Conservation (phyloP, 2,113 vertebrate genomes). For the Platichthys flesus region DNA sequence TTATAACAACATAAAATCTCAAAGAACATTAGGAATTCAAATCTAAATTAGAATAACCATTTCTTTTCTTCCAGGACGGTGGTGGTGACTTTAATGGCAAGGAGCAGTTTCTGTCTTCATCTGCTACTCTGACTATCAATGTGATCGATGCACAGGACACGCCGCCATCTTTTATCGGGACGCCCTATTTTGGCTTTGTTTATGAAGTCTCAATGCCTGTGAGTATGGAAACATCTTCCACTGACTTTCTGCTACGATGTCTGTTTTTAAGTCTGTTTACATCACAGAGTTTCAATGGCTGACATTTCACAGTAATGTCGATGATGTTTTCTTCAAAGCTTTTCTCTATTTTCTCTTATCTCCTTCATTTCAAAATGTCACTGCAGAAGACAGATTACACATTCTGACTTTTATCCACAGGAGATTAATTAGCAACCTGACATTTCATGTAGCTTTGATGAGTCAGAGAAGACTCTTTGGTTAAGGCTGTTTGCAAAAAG, state of each 20-base stretch:
- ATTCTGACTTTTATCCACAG: conserved; percentile 28
- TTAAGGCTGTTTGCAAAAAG: no score
- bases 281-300: conserved; percentile 23
- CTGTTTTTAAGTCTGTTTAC: no score
- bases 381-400: conserved; percentile 15
- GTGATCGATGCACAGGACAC: conserved; percentile 93
- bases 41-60: no score
- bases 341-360: conserved; percentile 20
- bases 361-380: conserved; percentile 43
- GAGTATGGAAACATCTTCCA: conserved; percentile 66
- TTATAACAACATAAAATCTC: no score
- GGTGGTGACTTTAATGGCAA: conserved; percentile 91
- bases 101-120: conserved; percentile 88
- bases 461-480: not conserved
- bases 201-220: conserved; percentile 92
- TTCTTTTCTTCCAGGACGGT: conserved; percentile 85
- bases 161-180: conserved; percentile 90
- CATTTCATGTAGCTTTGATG: conserved; percentile 33
- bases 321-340: not conserved
- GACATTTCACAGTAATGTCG: conserved; percentile 32
- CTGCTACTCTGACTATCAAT: conserved; percentile 90
- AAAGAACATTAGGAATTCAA: no score
- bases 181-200: conserved; percentile 93
- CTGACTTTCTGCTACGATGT: not conserved
- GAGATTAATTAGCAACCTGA: conserved; percentile 32